These are phyloP conservation scores for Hemitrygon akajei DNA, from an alignment of 2,797 vertebrate genomes.

Conservation along the genomic window DNA sequence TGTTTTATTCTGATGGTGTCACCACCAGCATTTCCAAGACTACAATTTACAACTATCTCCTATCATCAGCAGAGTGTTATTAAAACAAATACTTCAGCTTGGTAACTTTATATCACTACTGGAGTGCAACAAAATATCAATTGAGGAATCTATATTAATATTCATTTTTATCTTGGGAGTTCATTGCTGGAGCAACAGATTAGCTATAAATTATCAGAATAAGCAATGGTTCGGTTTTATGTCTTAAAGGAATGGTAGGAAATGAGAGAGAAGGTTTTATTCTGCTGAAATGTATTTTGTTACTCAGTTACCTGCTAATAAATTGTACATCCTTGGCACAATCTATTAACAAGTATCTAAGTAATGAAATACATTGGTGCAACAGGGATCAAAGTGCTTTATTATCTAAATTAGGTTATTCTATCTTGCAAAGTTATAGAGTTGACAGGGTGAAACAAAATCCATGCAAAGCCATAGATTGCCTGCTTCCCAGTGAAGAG, in stretches of 20 bases:
- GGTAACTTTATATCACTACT: not conserved
- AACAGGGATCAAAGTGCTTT: not conserved
- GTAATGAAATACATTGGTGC: too few species aligned
- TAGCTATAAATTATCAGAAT: not conserved
- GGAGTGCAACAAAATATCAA: not conserved
- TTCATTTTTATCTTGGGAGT: not conserved
- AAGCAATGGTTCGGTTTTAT: not conserved
- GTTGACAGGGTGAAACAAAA: slow-evolving; percentile 33
- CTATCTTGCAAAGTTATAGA: not conserved
- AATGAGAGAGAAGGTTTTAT: not conserved
- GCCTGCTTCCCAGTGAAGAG: not conserved
- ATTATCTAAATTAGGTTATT: slow-evolving; percentile 26
- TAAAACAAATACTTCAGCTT: not conserved
- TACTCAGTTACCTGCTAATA: not conserved
- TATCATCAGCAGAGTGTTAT: not conserved
- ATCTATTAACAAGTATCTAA: too few species aligned
- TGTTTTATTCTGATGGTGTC: not conserved
- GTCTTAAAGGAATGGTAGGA: not conserved
- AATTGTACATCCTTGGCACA: not conserved
- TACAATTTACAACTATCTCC: not conserved
- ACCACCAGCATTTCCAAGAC: not conserved
- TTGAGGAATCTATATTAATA: not conserved
- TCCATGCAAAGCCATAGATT: slow-evolving; percentile 13
- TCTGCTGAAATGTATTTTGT: not conserved
- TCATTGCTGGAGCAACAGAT: not conserved